Conservation (phyloP, 2,888 invertebrate genomes). For the Dioctria linearis region DNA sequence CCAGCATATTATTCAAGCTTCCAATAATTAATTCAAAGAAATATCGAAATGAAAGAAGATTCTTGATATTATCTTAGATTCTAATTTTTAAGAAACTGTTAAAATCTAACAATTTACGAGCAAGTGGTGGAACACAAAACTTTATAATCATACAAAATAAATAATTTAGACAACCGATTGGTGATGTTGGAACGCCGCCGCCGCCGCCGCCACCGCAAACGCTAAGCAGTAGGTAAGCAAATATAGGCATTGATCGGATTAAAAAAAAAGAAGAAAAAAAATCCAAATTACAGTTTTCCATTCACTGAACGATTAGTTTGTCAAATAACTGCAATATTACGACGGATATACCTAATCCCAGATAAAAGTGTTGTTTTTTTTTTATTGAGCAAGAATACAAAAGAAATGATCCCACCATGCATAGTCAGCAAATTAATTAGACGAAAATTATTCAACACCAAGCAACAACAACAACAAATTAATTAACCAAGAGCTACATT, state of each 20-base stretch:
- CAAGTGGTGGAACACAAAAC: slow-evolving; percentile 6
- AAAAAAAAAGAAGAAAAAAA: neutral
- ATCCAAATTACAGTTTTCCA: slow-evolving; percentile 4
- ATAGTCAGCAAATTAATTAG: slow-evolving; percentile 40
- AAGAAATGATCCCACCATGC: neutral
- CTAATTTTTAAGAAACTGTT: slow-evolving; percentile 35
- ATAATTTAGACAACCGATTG: slow-evolving; percentile 19
- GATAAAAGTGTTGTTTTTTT: neutral
- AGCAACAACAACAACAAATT: slow-evolving; percentile 43
- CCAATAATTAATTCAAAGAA: slow-evolving; percentile 39
- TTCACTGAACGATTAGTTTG: slow-evolving; percentile 14
- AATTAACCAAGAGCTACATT: slow-evolving; percentile 42
- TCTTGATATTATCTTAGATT: slow-evolving; percentile 36
- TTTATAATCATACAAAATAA: slow-evolving; percentile 34
- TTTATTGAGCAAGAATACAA: neutral
- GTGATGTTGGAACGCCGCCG: neutral
- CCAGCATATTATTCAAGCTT: neutral
- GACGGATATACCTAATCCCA: neutral
- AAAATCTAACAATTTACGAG: slow-evolving; percentile 47
- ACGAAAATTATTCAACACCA: slow-evolving; percentile 49
- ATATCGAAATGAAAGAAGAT: slow-evolving; percentile 29
- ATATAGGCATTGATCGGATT: too few species aligned
- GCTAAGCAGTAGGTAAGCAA: neutral
- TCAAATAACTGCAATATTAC: slow-evolving; percentile 39
- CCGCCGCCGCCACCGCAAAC: neutral